Evolutionary conservation across 1,140 invertebrate genomes (phyloP).

Genomic region (Holcopasites calliopsidis): DNA sequence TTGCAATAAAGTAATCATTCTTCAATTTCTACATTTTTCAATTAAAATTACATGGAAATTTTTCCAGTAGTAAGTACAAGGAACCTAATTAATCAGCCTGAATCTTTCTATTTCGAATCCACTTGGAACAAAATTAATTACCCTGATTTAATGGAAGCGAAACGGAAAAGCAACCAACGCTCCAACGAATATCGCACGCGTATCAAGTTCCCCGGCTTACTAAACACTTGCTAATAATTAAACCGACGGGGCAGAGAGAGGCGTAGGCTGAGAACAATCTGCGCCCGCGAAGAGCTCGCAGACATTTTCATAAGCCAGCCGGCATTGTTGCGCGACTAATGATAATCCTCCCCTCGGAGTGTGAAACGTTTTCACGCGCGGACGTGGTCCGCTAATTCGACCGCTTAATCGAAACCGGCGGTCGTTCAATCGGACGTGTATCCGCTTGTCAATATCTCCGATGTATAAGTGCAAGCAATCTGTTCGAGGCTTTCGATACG

Average conservation of each 20-base stretch:
- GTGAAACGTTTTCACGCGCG: slow-evolving; percentile 30
- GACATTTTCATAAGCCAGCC: slow-evolving; percentile 29
- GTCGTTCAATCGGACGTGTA: not conserved
- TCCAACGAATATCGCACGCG: not conserved
- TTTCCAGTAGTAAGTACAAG: too few relatives aligned
- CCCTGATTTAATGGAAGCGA: not conserved
- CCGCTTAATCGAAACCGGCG: slow-evolving; percentile 20
- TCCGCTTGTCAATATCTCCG: slow-evolving; percentile 38
- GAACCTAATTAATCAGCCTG: not conserved
- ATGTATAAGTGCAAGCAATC: slow-evolving; percentile 29
- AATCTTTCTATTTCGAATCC: not conserved
- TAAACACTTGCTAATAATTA: not conserved
- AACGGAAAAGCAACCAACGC: not conserved
- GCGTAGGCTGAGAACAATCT: not conserved
- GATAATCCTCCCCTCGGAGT: slow-evolving; percentile 44
- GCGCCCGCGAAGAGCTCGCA: not conserved
- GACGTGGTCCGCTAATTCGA: slow-evolving; percentile 51
- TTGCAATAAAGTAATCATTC: too few relatives aligned
- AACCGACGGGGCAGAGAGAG: not conserved
- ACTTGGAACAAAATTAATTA: too few relatives aligned
- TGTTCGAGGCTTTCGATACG: slow-evolving; percentile 29
- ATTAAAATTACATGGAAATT: too few relatives aligned
- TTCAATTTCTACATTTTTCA: too few relatives aligned
- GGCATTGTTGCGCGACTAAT: slow-evolving; percentile 31
- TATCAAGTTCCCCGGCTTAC: slow-evolving; percentile 1